phyloP scores from a whole-genome alignment of 2,888 invertebrate species.

The Maniola hyperantus region DNA sequence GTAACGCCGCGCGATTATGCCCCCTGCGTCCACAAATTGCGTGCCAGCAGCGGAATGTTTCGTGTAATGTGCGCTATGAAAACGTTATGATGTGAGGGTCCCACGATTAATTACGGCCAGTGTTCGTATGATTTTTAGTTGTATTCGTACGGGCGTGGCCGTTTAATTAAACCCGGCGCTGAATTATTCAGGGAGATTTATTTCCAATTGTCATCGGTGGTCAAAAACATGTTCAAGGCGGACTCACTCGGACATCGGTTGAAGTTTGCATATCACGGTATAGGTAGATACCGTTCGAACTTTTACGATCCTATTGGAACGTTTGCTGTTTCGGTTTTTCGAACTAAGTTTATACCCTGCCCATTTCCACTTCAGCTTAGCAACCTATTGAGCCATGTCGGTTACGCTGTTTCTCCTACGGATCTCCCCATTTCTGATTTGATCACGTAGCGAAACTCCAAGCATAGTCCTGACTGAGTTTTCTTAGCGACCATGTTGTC shows the following conservation, averaged over 20 bases:
- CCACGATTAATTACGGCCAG: constrained; percentile 57
- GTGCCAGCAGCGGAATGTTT: constrained; percentile 31
- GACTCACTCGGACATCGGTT: constrained; percentile 27
- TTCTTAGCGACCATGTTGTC: too few relatives aligned
- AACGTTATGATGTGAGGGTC: constrained; percentile 59
- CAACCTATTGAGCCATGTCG: too few relatives aligned
- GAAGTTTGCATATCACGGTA: neutral
- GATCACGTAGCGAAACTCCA: too few relatives aligned
- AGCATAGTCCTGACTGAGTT: too few relatives aligned
- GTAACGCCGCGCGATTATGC: constrained; percentile 29
- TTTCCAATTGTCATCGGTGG: constrained; percentile 39
- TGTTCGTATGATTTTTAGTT: constrained; percentile 40
- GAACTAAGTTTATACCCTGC: too few relatives aligned
- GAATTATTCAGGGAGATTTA: constrained; percentile 41
- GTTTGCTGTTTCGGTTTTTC: constrained; percentile 42
- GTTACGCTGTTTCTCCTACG: too few relatives aligned
- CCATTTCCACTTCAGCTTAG: too few relatives aligned
- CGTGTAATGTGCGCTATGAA: constrained; percentile 50
- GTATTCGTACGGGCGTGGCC: constrained; percentile 31
- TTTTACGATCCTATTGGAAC: constrained; percentile 62
- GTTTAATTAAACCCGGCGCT: constrained; percentile 42
- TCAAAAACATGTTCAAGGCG: constrained; percentile 37
- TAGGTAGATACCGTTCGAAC: constrained; percentile 42
- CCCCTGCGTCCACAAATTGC: constrained; percentile 30
- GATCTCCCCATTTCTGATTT: too few relatives aligned